phyloP scores from a whole-genome alignment of 2,797 vertebrate species.

The Bucorvus abyssinicus region DNA sequence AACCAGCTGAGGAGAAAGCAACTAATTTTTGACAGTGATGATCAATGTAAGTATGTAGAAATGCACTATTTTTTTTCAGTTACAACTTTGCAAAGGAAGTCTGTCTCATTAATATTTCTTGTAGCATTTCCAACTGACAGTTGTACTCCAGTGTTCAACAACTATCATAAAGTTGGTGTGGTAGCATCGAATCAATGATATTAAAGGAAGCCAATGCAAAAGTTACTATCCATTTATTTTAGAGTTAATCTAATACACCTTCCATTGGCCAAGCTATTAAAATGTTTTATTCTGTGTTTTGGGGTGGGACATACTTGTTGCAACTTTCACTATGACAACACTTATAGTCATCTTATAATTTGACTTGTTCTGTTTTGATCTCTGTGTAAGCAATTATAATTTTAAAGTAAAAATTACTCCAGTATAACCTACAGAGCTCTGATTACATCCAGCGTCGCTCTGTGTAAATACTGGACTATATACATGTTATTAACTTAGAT shows the following conservation, averaged over 20 bases:
- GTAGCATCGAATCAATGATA: background rate
- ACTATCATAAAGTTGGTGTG: background rate
- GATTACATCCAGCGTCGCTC: background rate
- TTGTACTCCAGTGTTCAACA: background rate
- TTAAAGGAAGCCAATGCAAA: background rate
- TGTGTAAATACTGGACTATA: background rate
- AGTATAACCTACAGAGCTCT: background rate
- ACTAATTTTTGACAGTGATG: background rate
- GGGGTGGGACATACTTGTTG: background rate
- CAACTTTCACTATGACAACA: background rate
- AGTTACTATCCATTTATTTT: background rate
- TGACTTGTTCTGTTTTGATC: background rate
- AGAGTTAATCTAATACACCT: background rate
- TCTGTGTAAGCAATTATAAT: background rate
- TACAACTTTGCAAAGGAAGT: background rate
- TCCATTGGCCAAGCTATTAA: background rate
- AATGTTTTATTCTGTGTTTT: background rate
- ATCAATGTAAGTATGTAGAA: background rate
- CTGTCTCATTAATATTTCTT: background rate
- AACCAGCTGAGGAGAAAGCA: background rate
- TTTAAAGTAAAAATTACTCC: background rate
- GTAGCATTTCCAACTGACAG: background rate
- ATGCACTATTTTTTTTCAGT: background rate
- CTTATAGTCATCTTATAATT: background rate
- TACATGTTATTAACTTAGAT: conserved; percentile 17